Base-by-base conservation (phyloP, 1,140 invertebrate genomes). In the Phortica variegata region DNA sequence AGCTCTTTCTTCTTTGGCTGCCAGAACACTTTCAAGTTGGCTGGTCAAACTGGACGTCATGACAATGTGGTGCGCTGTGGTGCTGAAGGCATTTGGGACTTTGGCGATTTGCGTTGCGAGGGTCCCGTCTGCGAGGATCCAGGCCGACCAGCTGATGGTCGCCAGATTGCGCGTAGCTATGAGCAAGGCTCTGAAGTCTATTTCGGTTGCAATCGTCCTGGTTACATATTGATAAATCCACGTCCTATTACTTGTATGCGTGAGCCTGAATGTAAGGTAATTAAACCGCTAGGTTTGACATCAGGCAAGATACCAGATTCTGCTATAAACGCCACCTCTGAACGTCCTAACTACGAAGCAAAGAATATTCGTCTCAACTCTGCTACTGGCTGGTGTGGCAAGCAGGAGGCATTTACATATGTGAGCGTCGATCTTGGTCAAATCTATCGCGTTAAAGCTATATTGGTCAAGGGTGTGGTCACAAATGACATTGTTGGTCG, bases 1-100 rank as follows among this genome's bases (percentile, higher is more conserved):
- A 91, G 91, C 19, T 93, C 87, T 1, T 97, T 97, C 79, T 93
- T 91, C 81, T 97, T 98, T 72, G 91, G 91, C 26, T 98, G 95
- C 73, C 92, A 97, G 79, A 91, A 95, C 65, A 96, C 94, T 0
- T 97, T 97, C 72, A 93, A 91, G 65, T 76, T 97, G 17, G 93
- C 92, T 19, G 94, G 95, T 3, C 91, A 95, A 80, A 94, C 91
- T 0, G 89, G 85, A 26, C 87, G 87, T 57, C 89, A 93, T 57
- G 93, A 97, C 61, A 94, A 95, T 68, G 87, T 94, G 15, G 93
- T 97, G 0, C 84, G 83, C 42, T 98, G 95, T 77, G 88, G 90
- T 79, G 86, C 86, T 2, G 93, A 94, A 72, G 92, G 91, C 6
- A 87, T 92, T 41, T 98, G 95, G 95, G 95, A 98, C 78, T 96